phyloP scores from a whole-genome alignment of 2,888 invertebrate species.

The Amorpha juglandis region DNA sequence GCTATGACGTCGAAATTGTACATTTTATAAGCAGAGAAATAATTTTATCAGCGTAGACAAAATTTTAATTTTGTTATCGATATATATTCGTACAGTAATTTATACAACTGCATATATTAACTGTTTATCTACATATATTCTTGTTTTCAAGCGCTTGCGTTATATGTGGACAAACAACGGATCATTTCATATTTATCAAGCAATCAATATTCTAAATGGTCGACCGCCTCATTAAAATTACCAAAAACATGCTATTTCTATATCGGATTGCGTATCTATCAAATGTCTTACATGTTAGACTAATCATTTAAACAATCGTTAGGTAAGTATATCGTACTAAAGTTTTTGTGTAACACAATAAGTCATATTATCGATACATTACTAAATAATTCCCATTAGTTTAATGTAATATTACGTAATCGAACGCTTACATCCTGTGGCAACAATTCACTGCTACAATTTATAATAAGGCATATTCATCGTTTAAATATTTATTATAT shows the following conservation, averaged over 20 bases:
- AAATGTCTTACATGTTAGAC: slow-evolving; percentile 7
- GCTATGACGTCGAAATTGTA: background rate
- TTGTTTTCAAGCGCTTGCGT: background rate
- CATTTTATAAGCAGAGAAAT: background rate
- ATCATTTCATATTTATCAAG: background rate
- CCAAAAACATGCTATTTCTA: slow-evolving; percentile 18
- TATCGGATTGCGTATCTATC: slow-evolving; percentile 21
- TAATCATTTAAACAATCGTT: slow-evolving; percentile 17
- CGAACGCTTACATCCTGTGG: slow-evolving; percentile 39
- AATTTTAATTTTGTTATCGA: background rate
- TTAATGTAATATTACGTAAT: slow-evolving; percentile 29
- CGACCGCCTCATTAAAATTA: slow-evolving; percentile 11
- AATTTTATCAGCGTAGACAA: background rate
- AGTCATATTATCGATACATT: slow-evolving; percentile 14
- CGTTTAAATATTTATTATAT: slow-evolving; percentile 28
- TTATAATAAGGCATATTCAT: slow-evolving; percentile 52
- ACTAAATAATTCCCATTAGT: slow-evolving; percentile 28
- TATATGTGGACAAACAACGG: background rate
- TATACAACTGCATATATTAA: background rate
- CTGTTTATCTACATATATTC: background rate
- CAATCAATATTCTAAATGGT: slow-evolving; percentile 24
- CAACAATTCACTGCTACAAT: slow-evolving; percentile 47
- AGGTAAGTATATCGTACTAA: background rate
- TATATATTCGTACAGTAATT: background rate
- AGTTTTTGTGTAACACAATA: slow-evolving; percentile 3